Percentiles rank a stretch among this genome's conserved stretches.
Evolutionary conservation across 2,888 invertebrate genomes (phyloP).

Genomic region (Blomia tropicalis): DNA sequence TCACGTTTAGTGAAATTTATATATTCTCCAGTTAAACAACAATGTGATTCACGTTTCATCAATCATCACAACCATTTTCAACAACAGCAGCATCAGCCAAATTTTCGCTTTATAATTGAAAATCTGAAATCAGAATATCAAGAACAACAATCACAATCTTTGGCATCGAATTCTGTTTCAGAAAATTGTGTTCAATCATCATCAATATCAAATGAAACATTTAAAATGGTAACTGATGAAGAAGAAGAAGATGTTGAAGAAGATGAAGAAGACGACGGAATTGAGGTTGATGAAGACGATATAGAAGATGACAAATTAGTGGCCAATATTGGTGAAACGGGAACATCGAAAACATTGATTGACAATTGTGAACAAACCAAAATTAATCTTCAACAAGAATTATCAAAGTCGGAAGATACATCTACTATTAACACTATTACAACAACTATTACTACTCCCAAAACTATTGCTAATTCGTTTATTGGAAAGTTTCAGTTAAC

Average conservation of each 20-base stretch:
- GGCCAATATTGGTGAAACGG: not conserved
- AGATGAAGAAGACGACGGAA: not conserved
- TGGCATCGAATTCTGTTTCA: no score
- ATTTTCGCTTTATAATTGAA: no score
- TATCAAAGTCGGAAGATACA: not conserved
- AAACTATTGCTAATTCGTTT: not conserved
- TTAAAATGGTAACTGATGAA: not conserved
- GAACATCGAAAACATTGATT: not conserved
- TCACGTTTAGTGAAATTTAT: not conserved
- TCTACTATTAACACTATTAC: not conserved
- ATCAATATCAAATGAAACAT: not conserved
- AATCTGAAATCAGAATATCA: no score
- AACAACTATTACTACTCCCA: not conserved
- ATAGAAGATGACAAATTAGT: not conserved
- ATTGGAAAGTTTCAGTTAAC: constrained; percentile 9
- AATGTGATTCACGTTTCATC: no score
- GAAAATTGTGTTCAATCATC: not conserved
- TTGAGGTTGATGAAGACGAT: constrained; percentile 1
- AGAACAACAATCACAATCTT: no score
- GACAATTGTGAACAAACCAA: not conserved
- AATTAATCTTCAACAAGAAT: not conserved
- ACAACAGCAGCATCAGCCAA: not conserved
- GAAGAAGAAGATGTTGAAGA: not conserved
- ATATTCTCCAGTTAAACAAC: not conserved
- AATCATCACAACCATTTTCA: not conserved